Evolutionary conservation across 2,888 invertebrate species (phyloP).

Genomic region (Ceraclea dissimilis): DNA sequence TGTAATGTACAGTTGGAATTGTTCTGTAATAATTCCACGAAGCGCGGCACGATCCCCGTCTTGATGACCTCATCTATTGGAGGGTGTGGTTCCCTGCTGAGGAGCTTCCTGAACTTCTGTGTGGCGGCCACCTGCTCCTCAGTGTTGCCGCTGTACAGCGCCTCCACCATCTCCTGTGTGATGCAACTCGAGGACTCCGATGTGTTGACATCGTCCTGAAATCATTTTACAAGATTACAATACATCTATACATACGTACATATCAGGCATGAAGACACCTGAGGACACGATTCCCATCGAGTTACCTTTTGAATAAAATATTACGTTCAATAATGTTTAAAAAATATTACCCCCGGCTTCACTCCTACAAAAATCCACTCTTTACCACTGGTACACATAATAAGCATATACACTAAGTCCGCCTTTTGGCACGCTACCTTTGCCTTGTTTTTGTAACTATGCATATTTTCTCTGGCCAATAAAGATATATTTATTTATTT

Average conservation of each 20-base stretch:
- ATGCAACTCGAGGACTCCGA: conserved; percentile 47
- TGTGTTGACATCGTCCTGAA: conserved; percentile 45
- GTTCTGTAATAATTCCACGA: conserved; percentile 84
- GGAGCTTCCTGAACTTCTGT: conserved; percentile 86
- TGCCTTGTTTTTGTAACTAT: too few species aligned
- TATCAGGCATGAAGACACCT: too few species aligned
- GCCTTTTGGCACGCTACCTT: too few species aligned
- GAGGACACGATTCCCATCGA: too few species aligned
- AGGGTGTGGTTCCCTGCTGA: conserved; percentile 93
- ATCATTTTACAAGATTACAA: conserved; percentile 19
- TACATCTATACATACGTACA: conserved; percentile 19
- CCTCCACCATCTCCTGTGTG: conserved; percentile 76
- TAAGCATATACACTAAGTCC: too few species aligned
- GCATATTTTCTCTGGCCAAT: too few species aligned
- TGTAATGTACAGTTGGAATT: conserved; percentile 78
- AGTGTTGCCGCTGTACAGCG: conserved; percentile 67
- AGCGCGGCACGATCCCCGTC: conserved; percentile 88
- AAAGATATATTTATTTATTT: too few species aligned
- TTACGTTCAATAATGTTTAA: too few species aligned
- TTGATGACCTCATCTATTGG: conserved; percentile 95
- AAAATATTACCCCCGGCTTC: too few species aligned
- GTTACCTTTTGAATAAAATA: too few species aligned
- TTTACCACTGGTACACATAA: too few species aligned
- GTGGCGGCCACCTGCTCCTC: conserved; percentile 80
- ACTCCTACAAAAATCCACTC: too few species aligned